These are phyloP conservation scores for Drosophila elegans DNA, from an alignment of 1,140 invertebrate species.

Conservation along the genomic window DNA sequence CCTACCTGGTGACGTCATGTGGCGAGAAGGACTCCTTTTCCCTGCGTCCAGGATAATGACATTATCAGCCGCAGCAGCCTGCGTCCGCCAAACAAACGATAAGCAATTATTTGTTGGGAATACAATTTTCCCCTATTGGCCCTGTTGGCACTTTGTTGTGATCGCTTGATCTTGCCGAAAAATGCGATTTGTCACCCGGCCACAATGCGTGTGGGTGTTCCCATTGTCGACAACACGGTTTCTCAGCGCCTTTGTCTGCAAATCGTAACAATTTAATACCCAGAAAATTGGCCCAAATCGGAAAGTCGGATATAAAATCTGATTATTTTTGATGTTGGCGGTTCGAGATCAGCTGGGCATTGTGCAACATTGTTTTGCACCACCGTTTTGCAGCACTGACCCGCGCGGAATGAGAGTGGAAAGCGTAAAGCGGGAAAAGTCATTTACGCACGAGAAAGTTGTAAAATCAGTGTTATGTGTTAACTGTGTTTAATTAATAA, in stretches of 20 bases:
- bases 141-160: slow-evolving; percentile 61
- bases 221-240: slow-evolving; percentile 56
- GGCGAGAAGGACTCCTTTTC: slow-evolving; percentile 28
- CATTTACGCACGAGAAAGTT: slow-evolving; percentile 38
- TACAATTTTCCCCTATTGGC: slow-evolving; percentile 38
- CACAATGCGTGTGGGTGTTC: slow-evolving; percentile 76
- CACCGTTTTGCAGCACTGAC: slow-evolving; percentile 15
- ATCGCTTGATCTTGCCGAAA: slow-evolving; percentile 68
- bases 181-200: slow-evolving; percentile 62
- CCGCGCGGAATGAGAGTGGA: slow-evolving; percentile 3
- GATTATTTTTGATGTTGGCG: slow-evolving; percentile 21
- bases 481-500: slow-evolving; percentile 29
- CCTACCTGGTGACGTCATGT: slow-evolving; percentile 61
- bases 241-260: slow-evolving; percentile 30
- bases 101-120: slow-evolving; percentile 75
- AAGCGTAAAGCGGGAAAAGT: slow-evolving; percentile 19
- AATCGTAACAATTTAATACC: slow-evolving; percentile 70
- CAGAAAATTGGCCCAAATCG: slow-evolving; percentile 59
- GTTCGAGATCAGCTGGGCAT: background rate
- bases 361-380: slow-evolving; percentile 23
- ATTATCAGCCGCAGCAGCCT: slow-evolving; percentile 74
- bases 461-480: slow-evolving; percentile 37
- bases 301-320: slow-evolving; percentile 70
- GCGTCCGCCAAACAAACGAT: slow-evolving; percentile 62
- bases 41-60: slow-evolving; percentile 57